Percentiles rank a stretch among this genome's conserved stretches.
These are phyloP conservation scores for Clostera curtula DNA, from an alignment of 2,888 invertebrate species.

Conservation along the genomic window DNA sequence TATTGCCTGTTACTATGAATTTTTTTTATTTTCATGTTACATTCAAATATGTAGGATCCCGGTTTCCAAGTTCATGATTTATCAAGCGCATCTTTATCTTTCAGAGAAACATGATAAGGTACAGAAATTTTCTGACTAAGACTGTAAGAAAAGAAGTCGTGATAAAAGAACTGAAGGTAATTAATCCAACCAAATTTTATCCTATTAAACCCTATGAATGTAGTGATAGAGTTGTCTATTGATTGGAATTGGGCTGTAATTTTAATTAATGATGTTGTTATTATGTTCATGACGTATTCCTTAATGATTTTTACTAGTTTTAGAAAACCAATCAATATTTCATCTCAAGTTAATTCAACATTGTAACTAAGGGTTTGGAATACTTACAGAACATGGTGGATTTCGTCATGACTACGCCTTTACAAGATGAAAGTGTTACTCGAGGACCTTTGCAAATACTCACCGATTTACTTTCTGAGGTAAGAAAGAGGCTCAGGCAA, in stretches of 20 bases:
- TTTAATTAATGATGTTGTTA: too few relatives aligned
- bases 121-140: constrained; percentile 79
- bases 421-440: constrained; percentile 85
- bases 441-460: constrained; percentile 82
- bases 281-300: too few relatives aligned
- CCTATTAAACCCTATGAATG: too few relatives aligned
- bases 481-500: constrained; percentile 24
- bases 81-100: constrained; percentile 22
- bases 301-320: too few relatives aligned
- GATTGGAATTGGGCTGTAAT: too few relatives aligned
- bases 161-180: constrained; percentile 83
- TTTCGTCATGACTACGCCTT: constrained; percentile 81
- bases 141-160: constrained; percentile 82
- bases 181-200: constrained; percentile 3
- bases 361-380: too few relatives aligned
- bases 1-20: constrained; percentile 10
- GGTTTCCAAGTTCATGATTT: constrained; percentile 4
- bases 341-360: too few relatives aligned
- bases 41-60: not conserved
- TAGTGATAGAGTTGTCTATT: too few relatives aligned
- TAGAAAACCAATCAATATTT: too few relatives aligned
- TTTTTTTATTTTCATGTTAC: constrained; percentile 6
- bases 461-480: constrained; percentile 80
- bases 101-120: constrained; percentile 85
- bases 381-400: constrained; percentile 80